Conservation (phyloP, 2,797 vertebrate genomes). For the Scomberomorus guttatus region DNA sequence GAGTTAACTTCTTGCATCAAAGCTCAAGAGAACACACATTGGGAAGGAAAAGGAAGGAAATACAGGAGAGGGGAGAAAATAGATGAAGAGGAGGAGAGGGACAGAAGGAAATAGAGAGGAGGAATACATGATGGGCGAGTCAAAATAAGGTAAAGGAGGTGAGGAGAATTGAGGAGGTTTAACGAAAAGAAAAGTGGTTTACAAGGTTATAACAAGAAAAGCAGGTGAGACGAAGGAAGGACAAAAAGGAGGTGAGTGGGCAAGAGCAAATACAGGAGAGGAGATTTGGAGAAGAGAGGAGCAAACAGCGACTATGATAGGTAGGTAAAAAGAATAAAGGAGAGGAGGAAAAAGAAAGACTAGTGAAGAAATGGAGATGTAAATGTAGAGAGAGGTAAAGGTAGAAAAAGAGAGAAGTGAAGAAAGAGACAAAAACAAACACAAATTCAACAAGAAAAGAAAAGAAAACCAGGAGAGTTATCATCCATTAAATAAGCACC, state of each 20-base stretch:
- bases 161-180: not conserved
- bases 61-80: not conserved
- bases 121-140: not conserved
- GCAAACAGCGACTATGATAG: not conserved
- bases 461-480: too few species aligned
- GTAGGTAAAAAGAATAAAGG: not conserved
- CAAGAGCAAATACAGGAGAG: not conserved
- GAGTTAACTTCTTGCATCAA: slow-evolving; percentile 36
- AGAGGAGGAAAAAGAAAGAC: not conserved
- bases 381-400: not conserved
- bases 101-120: not conserved
- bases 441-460: not conserved
- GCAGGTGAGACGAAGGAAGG: not conserved
- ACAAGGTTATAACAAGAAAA: not conserved
- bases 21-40: slow-evolving; percentile 13
- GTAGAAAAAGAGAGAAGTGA: not conserved
- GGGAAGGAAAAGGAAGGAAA: not conserved
- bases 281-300: not conserved
- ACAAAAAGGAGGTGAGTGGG: not conserved
- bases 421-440: not conserved
- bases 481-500: not conserved
- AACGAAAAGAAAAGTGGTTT: not conserved
- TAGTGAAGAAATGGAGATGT: not conserved
- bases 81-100: not conserved
- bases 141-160: not conserved